Evolutionary conservation across 2,113 vertebrate species (phyloP), one percentile per base, ranked within the genome.

Genomic region (Brachypodius melanocephalos): DNA sequence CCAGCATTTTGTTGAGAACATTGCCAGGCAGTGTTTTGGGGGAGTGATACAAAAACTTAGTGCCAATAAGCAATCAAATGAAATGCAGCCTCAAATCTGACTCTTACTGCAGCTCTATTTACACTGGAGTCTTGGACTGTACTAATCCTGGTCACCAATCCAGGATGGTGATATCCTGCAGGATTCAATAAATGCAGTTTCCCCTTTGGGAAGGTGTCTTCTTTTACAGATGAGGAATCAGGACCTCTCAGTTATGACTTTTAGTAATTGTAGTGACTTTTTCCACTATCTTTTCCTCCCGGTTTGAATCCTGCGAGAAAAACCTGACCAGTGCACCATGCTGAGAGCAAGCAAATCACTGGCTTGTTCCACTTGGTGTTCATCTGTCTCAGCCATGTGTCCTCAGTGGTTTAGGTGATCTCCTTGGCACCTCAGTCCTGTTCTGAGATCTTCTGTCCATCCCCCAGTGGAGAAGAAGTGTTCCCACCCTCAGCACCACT

Each of bases 401-500:
- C 61, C 75, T 43, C 42, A 51, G 58, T 10, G n/a, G 8, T 42
- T 32, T 9, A 34, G 84, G 29, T 79, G 95, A 91, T 80, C 85
- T 88, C 66, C 48, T 49, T 17, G 74, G 40, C 36, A 28, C 22
- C 24, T 36, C 0, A 46, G 84, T 20, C 32, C 62, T 48, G 86
- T 61, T 18, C 1, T 18, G 36, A 78, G 91, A 78, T 79, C 69
- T 19, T 26, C 59, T 69, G 54, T 88, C 95, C 42, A 45, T 48
- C 31, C n/a, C 82, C 26, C 25, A 16, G 46, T 4, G 58, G 29
- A 78, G 62, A 80, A 87, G 95, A 36, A 88, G 80, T 66, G 96
- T 78, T 96, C 32, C 61, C 86, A 25, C 57, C 84, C 95, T 96
- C 96, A 97, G 66, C 55, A 82, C 85, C 51, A 24, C 83, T 42